Evolutionary conservation across 2,888 invertebrate species (phyloP).

Genomic region (Drosophila fungiperda): DNA sequence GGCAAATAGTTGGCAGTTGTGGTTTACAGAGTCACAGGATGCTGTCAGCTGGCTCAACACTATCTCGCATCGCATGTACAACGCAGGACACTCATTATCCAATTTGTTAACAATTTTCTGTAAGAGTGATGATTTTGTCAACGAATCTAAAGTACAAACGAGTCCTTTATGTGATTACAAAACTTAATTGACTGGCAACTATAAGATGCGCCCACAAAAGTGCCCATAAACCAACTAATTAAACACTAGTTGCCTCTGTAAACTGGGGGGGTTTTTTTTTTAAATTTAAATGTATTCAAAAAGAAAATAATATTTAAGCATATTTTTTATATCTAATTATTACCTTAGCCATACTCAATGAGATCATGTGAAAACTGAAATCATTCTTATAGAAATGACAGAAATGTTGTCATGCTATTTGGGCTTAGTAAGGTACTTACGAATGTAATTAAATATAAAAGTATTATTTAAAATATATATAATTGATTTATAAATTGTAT

Average conservation of each 20-base stretch:
- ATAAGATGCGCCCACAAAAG: no score
- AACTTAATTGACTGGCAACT: neutral
- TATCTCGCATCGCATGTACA: slow-evolving; percentile 35
- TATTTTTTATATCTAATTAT: no score
- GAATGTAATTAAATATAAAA: neutral
- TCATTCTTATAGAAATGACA: neutral
- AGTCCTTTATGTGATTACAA: neutral
- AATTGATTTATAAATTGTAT: slow-evolving; percentile 7
- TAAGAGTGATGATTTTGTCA: neutral
- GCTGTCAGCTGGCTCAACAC: slow-evolving; percentile 44
- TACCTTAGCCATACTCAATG: neutral
- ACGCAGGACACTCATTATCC: neutral
- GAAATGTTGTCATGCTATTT: neutral
- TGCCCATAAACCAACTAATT: neutral
- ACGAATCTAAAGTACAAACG: neutral
- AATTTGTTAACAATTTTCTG: neutral
- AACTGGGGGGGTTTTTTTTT: neutral
- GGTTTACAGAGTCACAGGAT: slow-evolving; percentile 35
- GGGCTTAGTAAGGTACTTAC: neutral
- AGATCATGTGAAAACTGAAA: neutral
- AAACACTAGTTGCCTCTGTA: neutral
- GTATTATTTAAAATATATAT: neutral
- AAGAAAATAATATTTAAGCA: neutral
- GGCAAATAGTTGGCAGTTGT: slow-evolving; percentile 42
- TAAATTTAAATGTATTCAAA: neutral